Evolutionary conservation across 2,888 invertebrate species (phyloP).

Genomic region (Rutpela maculata): DNA sequence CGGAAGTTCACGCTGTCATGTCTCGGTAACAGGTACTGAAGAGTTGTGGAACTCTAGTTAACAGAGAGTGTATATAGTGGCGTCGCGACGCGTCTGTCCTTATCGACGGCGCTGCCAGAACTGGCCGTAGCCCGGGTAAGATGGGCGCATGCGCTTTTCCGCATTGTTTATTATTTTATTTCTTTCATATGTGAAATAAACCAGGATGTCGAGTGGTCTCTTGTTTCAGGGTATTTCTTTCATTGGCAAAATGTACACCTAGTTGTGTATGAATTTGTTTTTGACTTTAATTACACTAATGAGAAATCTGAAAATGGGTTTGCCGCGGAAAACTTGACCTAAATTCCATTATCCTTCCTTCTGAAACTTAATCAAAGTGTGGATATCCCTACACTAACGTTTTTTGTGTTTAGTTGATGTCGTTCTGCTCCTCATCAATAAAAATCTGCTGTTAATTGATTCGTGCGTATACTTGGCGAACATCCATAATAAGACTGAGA

Average conservation of each 20-base stretch:
- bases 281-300: conserved; percentile 17
- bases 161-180: conserved; percentile 69
- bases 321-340: conserved; percentile 24
- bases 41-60: conserved; percentile 3
- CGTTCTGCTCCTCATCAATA: too few species aligned
- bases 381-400: not conserved
- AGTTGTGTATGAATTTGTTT: not conserved
- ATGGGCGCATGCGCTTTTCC: conserved; percentile 67
- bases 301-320: conserved; percentile 12
- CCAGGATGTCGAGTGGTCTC: conserved; percentile 14
- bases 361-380: conserved; percentile 10
- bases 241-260: conserved; percentile 8
- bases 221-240: conserved; percentile 4
- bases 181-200: conserved; percentile 28
- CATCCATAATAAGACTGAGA: too few species aligned
- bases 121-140: conserved; percentile 68
- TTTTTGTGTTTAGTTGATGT: not conserved
- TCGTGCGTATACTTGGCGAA: too few species aligned
- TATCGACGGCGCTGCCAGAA: conserved; percentile 66
- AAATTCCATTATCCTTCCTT: conserved; percentile 8
- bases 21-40: conserved; percentile 39
- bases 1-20: conserved; percentile 40
- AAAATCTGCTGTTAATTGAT: too few species aligned
- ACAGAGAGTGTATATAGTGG: conserved; percentile 42
- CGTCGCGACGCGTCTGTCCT: conserved; percentile 66